phyloP scores from a whole-genome alignment of 2,113 vertebrate species.

The Martes martes region DNA sequence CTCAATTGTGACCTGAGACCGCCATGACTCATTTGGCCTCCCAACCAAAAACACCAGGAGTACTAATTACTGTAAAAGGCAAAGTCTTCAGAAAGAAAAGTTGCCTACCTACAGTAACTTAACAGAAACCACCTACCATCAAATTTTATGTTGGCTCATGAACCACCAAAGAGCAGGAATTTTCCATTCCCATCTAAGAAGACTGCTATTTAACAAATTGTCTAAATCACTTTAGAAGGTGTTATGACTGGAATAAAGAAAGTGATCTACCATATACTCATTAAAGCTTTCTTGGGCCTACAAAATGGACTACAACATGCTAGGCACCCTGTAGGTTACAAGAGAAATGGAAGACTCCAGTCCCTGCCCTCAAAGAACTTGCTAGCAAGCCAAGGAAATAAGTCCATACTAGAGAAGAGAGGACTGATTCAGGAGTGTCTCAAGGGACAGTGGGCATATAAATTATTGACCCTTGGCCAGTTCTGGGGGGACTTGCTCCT shows the following conservation, averaged over 20 bases:
- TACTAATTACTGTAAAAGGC: slow-evolving; percentile 64
- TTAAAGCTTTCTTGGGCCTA: not conserved
- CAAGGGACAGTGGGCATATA: not conserved
- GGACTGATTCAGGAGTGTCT: not conserved
- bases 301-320: not conserved
- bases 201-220: not conserved
- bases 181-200: slow-evolving; percentile 48
- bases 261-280: not conserved
- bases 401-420: not conserved
- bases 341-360: not conserved
- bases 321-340: not conserved
- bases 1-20: slow-evolving; percentile 17
- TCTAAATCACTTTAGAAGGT: not conserved
- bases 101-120: slow-evolving; percentile 56
- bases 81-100: slow-evolving; percentile 54
- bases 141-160: slow-evolving; percentile 27
- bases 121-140: slow-evolving; percentile 67
- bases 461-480: not conserved
- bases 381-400: not conserved
- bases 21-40: slow-evolving; percentile 64
- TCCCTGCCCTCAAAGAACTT: not conserved
- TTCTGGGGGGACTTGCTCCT: not conserved
- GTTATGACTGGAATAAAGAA: not conserved
- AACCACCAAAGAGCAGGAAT: slow-evolving; percentile 41
- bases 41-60: slow-evolving; percentile 59